Evolutionary conservation across 2,888 invertebrate species (phyloP), one percentile per base, ranked within the genome.

Genomic region (Philopedon plagiatum): DNA sequence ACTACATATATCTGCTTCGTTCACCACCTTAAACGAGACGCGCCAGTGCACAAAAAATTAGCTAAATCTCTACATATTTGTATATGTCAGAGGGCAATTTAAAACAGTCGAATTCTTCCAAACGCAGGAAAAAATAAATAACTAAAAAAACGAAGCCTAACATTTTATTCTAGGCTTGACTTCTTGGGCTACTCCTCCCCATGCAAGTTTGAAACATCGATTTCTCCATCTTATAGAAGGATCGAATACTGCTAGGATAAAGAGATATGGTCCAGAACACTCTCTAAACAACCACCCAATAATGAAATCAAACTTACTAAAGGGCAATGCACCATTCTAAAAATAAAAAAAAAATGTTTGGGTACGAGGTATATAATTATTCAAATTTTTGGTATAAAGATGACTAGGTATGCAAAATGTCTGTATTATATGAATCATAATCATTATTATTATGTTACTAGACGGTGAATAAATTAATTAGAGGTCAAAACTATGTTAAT

Each of bases 101-200:
- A 8, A n/a, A n/a, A 44, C 15, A 44, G 41, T 44, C 13, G 19
- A 26, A 23, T 23, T 49, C 15, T 29, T 15, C 8, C 51, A 29
- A 29, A 2, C 9, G 29, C 15, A 5, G 29, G 51, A 29, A 29
- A 54, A 18, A 29, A 29, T 29, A 54, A 54, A 29, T 18, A 41
- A 15, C 29, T 9, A 39, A 23, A 54, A 9, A 39, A 15, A 39
- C 21, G 11, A 26, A 7, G 8, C 9, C 34, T 82, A 91, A 85
- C 90, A 91, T 85, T 91, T 90, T 81, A 90, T 89, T 86, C 92
- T 91, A 76, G 92, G 90, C 83, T 92, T 92, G 77, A 95, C 90
- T 87, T 96, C 95, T 83, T 97, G 96, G 57, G 96, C 97, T 54
- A 94, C 87, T 34, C 99, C 99, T 75, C 99, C 98, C 98, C 98